A percentile compares a stretch with the other conserved stretches of the same genome.
phyloP scores from a whole-genome alignment of 1,140 invertebrate species.

The Drosophila gunungcola region DNA sequence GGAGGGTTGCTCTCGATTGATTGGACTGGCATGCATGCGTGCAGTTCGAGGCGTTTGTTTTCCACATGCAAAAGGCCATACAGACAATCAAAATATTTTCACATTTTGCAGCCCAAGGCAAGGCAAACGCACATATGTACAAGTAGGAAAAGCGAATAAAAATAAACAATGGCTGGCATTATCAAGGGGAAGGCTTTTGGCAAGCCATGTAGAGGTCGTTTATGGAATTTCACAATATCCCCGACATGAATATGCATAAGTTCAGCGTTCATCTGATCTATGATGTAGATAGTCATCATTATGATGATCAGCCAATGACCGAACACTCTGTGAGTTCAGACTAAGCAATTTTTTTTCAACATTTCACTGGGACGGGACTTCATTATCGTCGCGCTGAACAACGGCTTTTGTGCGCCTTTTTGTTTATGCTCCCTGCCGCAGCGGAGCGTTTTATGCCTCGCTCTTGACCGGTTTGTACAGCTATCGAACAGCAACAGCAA shows the following conservation, averaged over 20 bases:
- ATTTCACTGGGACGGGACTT: constrained; percentile 26
- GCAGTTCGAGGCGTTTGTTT: constrained; percentile 33
- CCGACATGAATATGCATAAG: constrained; percentile 42
- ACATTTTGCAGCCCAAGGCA: constrained; percentile 37
- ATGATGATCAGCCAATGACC: constrained; percentile 54
- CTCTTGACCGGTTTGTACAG: constrained; percentile 81
- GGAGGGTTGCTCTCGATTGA: constrained; percentile 57
- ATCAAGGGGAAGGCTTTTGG: constrained; percentile 64
- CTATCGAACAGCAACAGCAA: constrained; percentile 43
- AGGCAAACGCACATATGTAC: constrained; percentile 34
- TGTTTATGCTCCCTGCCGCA: constrained; percentile 28
- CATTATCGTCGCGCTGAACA: constrained; percentile 43
- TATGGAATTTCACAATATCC: constrained; percentile 59
- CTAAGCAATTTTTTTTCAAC: constrained; percentile 27
- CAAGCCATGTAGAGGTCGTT: constrained; percentile 48
- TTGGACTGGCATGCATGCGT: constrained; percentile 52
- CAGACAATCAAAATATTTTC: constrained; percentile 66
- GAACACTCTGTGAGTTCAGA: constrained; percentile 43
- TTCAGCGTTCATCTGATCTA: constrained; percentile 20
- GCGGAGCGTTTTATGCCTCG: constrained; percentile 60
- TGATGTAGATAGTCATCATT: constrained; percentile 7
- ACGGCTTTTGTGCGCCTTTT: constrained; percentile 59
- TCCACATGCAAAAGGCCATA: constrained; percentile 47
- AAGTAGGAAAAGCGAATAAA: constrained; percentile 17
- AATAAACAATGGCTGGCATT: constrained; percentile 56